phyloP scores from a whole-genome alignment of 2,113 vertebrate species.

The Potamarius usumacintae region DNA sequence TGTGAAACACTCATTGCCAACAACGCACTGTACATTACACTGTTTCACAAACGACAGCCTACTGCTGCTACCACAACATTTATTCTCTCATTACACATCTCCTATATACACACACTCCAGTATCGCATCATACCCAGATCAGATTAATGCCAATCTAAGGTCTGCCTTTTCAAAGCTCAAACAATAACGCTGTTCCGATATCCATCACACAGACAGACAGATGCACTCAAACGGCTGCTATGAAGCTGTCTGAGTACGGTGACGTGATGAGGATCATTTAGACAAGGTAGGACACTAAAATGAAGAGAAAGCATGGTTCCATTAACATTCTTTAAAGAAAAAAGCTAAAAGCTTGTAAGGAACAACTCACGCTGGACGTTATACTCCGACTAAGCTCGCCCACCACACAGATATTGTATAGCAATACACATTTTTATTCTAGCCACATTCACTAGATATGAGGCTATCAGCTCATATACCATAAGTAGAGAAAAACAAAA shows the following conservation, averaged over 20 bases:
- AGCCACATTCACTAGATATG: too few species aligned
- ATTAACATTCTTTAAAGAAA: not conserved
- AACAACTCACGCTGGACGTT: not conserved
- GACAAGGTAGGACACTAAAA: not conserved
- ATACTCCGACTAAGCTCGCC: not conserved
- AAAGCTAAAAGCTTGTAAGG: not conserved
- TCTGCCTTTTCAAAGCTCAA: not conserved
- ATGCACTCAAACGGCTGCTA: not conserved
- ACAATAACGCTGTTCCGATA: not conserved
- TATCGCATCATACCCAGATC: not conserved
- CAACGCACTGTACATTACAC: not conserved
- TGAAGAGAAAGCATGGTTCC: not conserved
- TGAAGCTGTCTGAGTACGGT: conserved; percentile 4
- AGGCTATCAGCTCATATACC: too few species aligned
- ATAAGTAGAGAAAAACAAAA: too few species aligned
- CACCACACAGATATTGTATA: not conserved
- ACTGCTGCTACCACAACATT: not conserved
- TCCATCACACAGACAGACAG: not conserved
- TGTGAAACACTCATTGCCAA: conserved; percentile 8
- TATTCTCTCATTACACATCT: not conserved
- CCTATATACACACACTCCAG: not conserved
- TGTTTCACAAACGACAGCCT: not conserved
- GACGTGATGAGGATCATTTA: conserved; percentile 1
- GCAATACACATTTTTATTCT: not conserved
- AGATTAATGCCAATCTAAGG: not conserved